phyloP scores from a whole-genome alignment of 2,113 vertebrate species.

The Clinocottus analis region DNA sequence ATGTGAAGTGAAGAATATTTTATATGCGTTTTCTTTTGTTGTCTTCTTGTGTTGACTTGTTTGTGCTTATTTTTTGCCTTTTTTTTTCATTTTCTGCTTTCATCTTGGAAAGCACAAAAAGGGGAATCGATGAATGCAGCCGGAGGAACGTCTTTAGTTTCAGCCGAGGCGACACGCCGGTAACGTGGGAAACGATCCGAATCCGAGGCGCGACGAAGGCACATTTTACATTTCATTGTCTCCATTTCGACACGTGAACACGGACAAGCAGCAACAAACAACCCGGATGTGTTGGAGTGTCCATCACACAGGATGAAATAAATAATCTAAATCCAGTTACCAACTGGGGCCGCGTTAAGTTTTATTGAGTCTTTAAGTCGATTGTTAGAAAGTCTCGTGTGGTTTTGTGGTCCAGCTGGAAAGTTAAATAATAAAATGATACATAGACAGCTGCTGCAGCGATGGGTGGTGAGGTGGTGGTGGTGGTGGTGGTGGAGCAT shows the following conservation, averaged over 20 bases:
- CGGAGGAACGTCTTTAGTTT: background rate
- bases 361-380: background rate
- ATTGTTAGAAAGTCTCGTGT: background rate
- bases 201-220: background rate
- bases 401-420: background rate
- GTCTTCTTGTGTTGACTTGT: constrained; percentile 34
- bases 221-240: background rate
- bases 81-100: constrained; percentile 14
- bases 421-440: background rate
- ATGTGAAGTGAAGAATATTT: constrained; percentile 81
- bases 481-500: background rate
- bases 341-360: background rate
- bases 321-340: background rate
- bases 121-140: constrained; percentile 3
- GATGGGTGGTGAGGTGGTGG: too few relatives aligned
- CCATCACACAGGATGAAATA: background rate
- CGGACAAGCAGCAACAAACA: too few relatives aligned
- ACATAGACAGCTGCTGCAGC: background rate
- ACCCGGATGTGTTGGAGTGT: too few relatives aligned
- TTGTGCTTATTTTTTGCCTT: constrained; percentile 24
- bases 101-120: constrained; percentile 73
- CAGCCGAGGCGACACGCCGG: background rate
- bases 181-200: constrained; percentile 1
- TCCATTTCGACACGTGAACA: background rate
- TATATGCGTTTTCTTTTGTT: constrained; percentile 41